Evolutionary conservation across 1,140 invertebrate species (phyloP).

Genomic region (Magallana gigas): DNA sequence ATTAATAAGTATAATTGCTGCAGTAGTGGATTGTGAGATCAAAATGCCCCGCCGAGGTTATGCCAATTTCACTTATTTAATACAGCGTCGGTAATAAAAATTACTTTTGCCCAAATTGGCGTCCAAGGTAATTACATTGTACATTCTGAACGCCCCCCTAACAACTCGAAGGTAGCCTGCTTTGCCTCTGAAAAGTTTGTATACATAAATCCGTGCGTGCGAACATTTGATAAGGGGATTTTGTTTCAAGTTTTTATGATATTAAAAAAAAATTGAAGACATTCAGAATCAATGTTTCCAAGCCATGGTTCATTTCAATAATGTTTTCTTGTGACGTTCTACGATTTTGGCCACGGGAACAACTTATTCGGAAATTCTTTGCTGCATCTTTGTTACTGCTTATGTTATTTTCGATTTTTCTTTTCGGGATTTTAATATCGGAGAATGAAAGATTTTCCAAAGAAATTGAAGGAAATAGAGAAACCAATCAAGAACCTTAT

Average conservation of each 20-base stretch:
- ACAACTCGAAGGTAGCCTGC: neutral
- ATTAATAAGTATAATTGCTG: slow-evolving; percentile 16
- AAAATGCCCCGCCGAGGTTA: neutral
- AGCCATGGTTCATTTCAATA: slow-evolving; percentile 16
- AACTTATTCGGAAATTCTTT: neutral
- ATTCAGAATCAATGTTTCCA: neutral
- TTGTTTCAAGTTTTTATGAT: neutral
- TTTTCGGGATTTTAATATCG: neutral
- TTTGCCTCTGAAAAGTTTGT: neutral
- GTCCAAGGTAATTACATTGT: slow-evolving; percentile 8
- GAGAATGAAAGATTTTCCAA: neutral
- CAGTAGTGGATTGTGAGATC: neutral
- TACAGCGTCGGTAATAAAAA: slow-evolving; percentile 20
- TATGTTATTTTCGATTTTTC: neutral
- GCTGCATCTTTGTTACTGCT: neutral
- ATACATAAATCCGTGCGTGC: neutral
- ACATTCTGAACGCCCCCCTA: neutral
- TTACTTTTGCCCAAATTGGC: slow-evolving; percentile 19
- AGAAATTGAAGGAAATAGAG: neutral
- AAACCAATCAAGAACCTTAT: neutral
- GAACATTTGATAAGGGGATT: neutral
- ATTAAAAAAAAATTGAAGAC: slow-evolving; percentile 2
- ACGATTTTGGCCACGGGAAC: neutral
- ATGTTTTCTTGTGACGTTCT: neutral
- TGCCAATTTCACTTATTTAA: slow-evolving; percentile 17